Percentiles rank a stretch among this genome's conserved stretches.
Conservation (phyloP, 1,140 invertebrate genomes). For the Aphelinus certus region DNA sequence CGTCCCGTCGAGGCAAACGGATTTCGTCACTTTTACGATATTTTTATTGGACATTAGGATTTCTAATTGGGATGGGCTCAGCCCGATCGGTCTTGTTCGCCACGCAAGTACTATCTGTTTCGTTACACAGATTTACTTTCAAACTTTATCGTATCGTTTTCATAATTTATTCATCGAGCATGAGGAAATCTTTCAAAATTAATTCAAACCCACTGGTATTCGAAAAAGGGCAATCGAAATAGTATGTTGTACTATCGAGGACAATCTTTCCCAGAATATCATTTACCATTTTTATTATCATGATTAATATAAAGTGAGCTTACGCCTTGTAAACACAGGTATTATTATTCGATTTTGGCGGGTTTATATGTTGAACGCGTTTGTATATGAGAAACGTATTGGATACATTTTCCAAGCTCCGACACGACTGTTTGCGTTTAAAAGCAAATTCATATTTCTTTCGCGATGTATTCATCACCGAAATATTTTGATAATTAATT, state of each 20-base stretch:
- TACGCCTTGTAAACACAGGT: too few species aligned
- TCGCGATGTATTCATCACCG: too few species aligned
- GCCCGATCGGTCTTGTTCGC: neutral
- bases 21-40: slow-evolving; percentile 24
- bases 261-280: neutral
- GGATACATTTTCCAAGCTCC: too few species aligned
- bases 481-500: too few species aligned
- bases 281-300: too few species aligned
- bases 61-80: slow-evolving; percentile 6
- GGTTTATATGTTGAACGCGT: too few species aligned
- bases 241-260: neutral
- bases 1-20: neutral
- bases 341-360: too few species aligned
- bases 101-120: neutral
- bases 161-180: neutral
- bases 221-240: neutral
- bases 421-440: too few species aligned
- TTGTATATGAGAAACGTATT: too few species aligned
- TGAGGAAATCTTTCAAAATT: neutral
- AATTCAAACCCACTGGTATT: slow-evolving; percentile 5
- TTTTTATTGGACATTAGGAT: slow-evolving; percentile 14
- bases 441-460: too few species aligned
- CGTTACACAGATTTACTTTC: slow-evolving; percentile 24
- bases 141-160: slow-evolving; percentile 7
- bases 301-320: too few species aligned